These are phyloP conservation scores for Ennomos fuscantarius DNA, from an alignment of 2,888 invertebrate species.

Conservation along the genomic window DNA sequence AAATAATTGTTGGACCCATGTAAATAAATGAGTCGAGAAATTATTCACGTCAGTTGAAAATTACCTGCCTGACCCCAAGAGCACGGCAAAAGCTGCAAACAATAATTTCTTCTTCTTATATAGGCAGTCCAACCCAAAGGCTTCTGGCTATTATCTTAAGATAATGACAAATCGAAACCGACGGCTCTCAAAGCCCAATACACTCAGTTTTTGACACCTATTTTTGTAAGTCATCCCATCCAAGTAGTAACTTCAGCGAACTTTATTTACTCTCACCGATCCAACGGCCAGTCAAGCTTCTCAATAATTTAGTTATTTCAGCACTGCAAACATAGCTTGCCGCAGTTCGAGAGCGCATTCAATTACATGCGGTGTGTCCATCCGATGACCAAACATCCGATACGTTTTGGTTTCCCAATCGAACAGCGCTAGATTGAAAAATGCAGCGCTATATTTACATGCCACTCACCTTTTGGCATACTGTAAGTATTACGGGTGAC, in stretches of 20 bases:
- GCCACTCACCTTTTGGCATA: constrained; percentile 31
- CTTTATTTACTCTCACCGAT: too few relatives aligned
- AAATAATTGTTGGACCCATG: too few relatives aligned
- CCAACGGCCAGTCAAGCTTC: too few relatives aligned
- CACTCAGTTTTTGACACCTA: too few relatives aligned
- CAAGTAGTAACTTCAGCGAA: too few relatives aligned
- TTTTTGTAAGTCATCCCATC: too few relatives aligned
- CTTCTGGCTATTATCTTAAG: too few relatives aligned
- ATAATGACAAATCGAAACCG: too few relatives aligned
- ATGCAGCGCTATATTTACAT: constrained; percentile 43
- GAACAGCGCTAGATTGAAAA: constrained; percentile 59
- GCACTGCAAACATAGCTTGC: constrained; percentile 50
- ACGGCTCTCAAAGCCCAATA: too few relatives aligned
- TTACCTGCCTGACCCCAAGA: constrained; percentile 38
- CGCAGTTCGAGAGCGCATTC: constrained; percentile 63
- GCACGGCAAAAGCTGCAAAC: constrained; percentile 37
- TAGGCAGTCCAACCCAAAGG: too few relatives aligned
- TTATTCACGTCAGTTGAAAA: constrained; percentile 33
- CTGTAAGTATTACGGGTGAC: constrained; percentile 29
- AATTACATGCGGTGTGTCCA: constrained; percentile 67
- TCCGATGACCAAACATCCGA: constrained; percentile 64
- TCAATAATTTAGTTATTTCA: constrained; percentile 57
- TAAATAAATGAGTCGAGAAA: constrained; percentile 22
- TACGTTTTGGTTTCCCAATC: constrained; percentile 58
- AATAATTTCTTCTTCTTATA: too few relatives aligned